phyloP scores from a whole-genome alignment of 2,888 invertebrate species.

The Ectemnius cavifrons region DNA sequence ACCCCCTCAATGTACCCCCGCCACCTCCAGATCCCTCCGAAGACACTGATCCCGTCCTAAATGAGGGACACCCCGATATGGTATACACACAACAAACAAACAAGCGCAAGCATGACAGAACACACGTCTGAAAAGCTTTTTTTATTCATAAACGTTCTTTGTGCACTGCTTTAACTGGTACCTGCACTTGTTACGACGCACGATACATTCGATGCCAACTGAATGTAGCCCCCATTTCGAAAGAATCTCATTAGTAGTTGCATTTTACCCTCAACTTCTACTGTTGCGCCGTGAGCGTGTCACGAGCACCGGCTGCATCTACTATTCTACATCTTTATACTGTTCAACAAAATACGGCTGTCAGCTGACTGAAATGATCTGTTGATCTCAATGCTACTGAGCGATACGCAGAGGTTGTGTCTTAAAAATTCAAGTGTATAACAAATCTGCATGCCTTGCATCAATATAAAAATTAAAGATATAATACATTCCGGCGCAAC shows the following conservation, averaged over 20 bases:
- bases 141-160: constrained; percentile 5
- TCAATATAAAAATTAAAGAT: too few species aligned
- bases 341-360: background rate
- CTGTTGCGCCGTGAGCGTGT: background rate
- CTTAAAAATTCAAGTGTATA: too few species aligned
- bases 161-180: constrained; percentile 5
- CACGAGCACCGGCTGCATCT: constrained; percentile 9
- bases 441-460: too few species aligned
- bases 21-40: constrained; percentile 77
- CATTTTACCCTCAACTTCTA: constrained; percentile 5
- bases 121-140: constrained; percentile 41
- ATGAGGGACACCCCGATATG: constrained; percentile 77
- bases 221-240: constrained; percentile 14
- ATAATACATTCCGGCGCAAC: too few species aligned
- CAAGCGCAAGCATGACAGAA: constrained; percentile 57
- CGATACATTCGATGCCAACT: constrained; percentile 30
- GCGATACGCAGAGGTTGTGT: too few species aligned
- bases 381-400: constrained; percentile 26
- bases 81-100: constrained; percentile 73
- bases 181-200: constrained; percentile 19
- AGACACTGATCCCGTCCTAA: constrained; percentile 78
- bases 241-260: constrained; percentile 2
- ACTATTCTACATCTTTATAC: background rate
- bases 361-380: constrained; percentile 12
- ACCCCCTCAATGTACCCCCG: constrained; percentile 77